A percentile compares a stretch with the other conserved stretches of the same genome.
Conservation (phyloP, 2,888 invertebrate species). For the Endomychus coccineus region DNA sequence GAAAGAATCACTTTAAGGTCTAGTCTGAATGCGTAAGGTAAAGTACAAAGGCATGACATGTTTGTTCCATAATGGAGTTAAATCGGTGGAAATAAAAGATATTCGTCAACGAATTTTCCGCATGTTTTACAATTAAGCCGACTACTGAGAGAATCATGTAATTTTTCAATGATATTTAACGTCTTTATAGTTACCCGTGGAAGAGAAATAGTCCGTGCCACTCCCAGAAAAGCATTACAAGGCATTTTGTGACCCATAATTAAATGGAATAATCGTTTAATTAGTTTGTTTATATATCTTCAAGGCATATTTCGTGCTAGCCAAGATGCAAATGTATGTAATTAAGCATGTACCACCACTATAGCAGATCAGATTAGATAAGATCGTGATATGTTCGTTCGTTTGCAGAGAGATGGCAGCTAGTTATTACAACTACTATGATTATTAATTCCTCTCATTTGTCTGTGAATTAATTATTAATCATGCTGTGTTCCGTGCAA, state of each 20-base stretch:
- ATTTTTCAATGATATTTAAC: too few relatives aligned
- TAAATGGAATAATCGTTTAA: constrained; percentile 36
- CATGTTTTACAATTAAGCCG: too few relatives aligned
- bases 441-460: constrained; percentile 26
- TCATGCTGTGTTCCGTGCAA: constrained; percentile 24
- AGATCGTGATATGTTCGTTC: constrained; percentile 12
- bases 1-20: too few relatives aligned
- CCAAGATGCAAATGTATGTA: constrained; percentile 4
- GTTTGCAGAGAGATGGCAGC: constrained; percentile 9
- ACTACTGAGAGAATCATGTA: too few relatives aligned
- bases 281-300: constrained; percentile 17
- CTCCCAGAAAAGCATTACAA: too few relatives aligned
- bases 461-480: constrained; percentile 30
- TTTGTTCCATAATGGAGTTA: too few relatives aligned
- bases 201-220: too few relatives aligned
- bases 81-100: too few relatives aligned
- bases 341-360: constrained; percentile 5
- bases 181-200: too few relatives aligned
- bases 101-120: too few relatives aligned
- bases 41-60: too few relatives aligned
- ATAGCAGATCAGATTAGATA: constrained; percentile 11
- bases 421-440: constrained; percentile 12
- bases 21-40: too few relatives aligned
- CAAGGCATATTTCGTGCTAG: constrained; percentile 6
- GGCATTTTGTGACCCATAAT: constrained; percentile 31